Conservation (phyloP, 2,888 invertebrate species). For the Drosophila diplacantha region DNA sequence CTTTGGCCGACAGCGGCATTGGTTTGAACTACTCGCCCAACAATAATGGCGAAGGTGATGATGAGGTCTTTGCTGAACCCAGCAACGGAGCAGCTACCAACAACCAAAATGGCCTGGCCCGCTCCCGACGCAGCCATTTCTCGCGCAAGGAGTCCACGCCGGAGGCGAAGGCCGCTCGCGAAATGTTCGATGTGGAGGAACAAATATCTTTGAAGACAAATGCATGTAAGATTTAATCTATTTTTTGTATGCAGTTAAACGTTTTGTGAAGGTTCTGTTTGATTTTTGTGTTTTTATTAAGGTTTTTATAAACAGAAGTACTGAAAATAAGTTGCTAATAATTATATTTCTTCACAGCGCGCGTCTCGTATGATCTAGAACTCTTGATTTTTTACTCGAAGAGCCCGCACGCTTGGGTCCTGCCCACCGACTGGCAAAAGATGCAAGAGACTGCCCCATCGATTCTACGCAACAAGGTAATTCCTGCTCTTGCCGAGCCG, state of each 20-base stretch:
- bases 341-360: slow-evolving; percentile 57
- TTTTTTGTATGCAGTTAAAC: neutral
- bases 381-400: slow-evolving; percentile 76
- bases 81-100: slow-evolving; percentile 40
- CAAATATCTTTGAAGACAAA: slow-evolving; percentile 48
- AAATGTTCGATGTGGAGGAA: slow-evolving; percentile 56
- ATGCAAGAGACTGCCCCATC: slow-evolving; percentile 75
- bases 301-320: neutral
- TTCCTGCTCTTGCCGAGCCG: slow-evolving; percentile 41
- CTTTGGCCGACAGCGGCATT: slow-evolving; percentile 77
- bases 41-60: slow-evolving; percentile 74
- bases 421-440: slow-evolving; percentile 76
- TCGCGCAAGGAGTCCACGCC: slow-evolving; percentile 78
- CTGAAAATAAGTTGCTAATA: neutral
- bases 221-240: slow-evolving; percentile 55
- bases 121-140: slow-evolving; percentile 78
- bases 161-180: slow-evolving; percentile 62
- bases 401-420: slow-evolving; percentile 77
- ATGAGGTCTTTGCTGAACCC: slow-evolving; percentile 76
- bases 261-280: neutral
- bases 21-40: slow-evolving; percentile 74
- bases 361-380: slow-evolving; percentile 76
- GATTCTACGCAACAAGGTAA: slow-evolving; percentile 78
- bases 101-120: slow-evolving; percentile 74
- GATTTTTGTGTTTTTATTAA: neutral